phyloP scores from a whole-genome alignment of 2,113 vertebrate genomes.

The Cinclus cinclus region DNA sequence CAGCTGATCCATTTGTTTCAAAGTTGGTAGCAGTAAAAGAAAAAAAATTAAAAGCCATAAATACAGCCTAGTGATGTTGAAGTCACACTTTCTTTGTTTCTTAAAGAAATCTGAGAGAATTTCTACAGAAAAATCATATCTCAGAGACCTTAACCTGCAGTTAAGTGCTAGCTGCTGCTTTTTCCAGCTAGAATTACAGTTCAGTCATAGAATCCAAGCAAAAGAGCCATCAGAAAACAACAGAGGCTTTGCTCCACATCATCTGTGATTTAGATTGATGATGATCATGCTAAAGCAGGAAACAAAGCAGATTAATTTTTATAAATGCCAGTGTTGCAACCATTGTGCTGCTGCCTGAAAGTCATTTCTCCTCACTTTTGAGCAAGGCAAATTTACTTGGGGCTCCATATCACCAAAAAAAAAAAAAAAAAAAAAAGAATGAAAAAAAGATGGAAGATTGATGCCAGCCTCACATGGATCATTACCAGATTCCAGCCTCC shows the following conservation, averaged over 20 bases:
- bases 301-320: neutral
- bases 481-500: constrained; percentile 2
- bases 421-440: neutral
- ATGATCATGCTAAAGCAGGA: neutral
- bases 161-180: neutral
- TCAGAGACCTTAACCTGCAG: neutral
- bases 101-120: neutral
- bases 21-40: neutral
- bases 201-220: neutral
- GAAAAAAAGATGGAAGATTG: neutral
- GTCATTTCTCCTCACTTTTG: neutral
- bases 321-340: neutral
- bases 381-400: neutral
- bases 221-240: neutral
- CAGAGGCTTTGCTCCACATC: neutral
- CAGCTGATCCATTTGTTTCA: neutral
- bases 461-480: neutral
- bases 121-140: neutral
- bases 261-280: neutral
- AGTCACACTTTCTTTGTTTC: neutral
- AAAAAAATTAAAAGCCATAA: neutral
- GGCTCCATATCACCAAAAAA: neutral
- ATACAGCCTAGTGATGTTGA: neutral
- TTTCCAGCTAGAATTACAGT: neutral
- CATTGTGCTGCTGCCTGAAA: neutral